These are phyloP conservation scores for Spizaetus ornatus DNA, from an alignment of 2,113 vertebrate genomes.

Conservation along the genomic window DNA sequence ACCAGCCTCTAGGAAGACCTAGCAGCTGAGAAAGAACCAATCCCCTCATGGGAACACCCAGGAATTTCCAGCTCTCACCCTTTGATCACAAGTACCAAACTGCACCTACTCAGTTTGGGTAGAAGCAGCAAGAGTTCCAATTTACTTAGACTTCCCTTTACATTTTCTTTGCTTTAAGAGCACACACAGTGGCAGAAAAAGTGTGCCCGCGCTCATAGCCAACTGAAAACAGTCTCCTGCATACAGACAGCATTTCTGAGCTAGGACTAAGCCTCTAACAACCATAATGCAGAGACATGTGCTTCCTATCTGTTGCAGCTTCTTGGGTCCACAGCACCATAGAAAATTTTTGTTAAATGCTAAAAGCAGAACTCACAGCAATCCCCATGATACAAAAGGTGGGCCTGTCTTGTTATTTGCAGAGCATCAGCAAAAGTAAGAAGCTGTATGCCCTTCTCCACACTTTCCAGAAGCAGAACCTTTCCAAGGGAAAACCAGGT, in stretches of 20 bases:
- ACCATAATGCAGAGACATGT: background rate
- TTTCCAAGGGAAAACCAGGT: background rate
- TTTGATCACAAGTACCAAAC: background rate
- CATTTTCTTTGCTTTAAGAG: background rate
- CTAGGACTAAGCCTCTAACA: background rate
- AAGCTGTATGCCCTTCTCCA: background rate
- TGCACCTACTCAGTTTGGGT: background rate
- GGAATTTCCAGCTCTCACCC: background rate
- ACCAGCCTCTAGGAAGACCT: background rate
- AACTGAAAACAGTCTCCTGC: background rate
- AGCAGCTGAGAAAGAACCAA: background rate
- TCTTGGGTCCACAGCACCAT: background rate
- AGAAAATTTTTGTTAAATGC: background rate
- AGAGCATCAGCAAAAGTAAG: background rate
- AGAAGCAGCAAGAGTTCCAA: background rate
- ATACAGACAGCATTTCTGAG: background rate
- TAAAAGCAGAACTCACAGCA: background rate
- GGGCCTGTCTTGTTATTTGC: background rate
- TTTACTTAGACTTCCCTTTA: background rate
- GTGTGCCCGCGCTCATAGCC: rapidly evolving
- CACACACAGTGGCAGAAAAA: background rate
- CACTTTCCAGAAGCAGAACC: background rate
- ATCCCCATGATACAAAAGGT: rapidly evolving
- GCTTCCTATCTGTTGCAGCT: background rate
- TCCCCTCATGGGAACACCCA: background rate